phyloP scores from a whole-genome alignment of 2,888 invertebrate species.

The Hyalella azteca region DNA sequence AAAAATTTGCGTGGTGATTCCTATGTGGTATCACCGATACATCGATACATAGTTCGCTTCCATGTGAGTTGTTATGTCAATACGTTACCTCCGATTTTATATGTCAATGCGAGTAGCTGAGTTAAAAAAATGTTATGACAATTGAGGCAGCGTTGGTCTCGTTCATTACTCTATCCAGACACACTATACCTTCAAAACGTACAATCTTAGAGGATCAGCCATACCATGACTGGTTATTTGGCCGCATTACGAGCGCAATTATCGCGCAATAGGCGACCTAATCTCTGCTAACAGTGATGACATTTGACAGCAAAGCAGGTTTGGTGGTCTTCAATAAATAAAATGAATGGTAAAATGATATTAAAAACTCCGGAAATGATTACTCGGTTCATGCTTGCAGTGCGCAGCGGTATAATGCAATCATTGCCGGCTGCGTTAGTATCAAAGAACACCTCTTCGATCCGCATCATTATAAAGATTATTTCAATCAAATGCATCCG shows the following conservation, averaged over 20 bases:
- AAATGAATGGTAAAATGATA: not conserved
- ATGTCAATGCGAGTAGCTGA: no score
- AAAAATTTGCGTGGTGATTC: no score
- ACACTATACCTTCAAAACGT: not conserved
- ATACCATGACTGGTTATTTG: slow-evolving; percentile 20
- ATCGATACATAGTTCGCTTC: no score
- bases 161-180: slow-evolving; percentile 19
- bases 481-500: slow-evolving; percentile 12
- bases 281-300: slow-evolving; percentile 27
- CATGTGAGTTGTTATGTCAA: no score
- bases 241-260: slow-evolving; percentile 20
- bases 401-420: not conserved
- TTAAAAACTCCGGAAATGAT: not conserved
- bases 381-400: not conserved
- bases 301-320: slow-evolving; percentile 7
- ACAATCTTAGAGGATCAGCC: slow-evolving; percentile 20
- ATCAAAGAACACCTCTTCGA: not conserved
- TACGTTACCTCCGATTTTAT: no score
- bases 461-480: not conserved
- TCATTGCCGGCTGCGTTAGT: not conserved
- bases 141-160: not conserved
- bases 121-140: no score
- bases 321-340: slow-evolving; percentile 5
- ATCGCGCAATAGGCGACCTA: slow-evolving; percentile 22
- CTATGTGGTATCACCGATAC: no score